These are phyloP conservation scores for Thymelicus lineola DNA, from an alignment of 2,888 invertebrate genomes.

Conservation along the genomic window DNA sequence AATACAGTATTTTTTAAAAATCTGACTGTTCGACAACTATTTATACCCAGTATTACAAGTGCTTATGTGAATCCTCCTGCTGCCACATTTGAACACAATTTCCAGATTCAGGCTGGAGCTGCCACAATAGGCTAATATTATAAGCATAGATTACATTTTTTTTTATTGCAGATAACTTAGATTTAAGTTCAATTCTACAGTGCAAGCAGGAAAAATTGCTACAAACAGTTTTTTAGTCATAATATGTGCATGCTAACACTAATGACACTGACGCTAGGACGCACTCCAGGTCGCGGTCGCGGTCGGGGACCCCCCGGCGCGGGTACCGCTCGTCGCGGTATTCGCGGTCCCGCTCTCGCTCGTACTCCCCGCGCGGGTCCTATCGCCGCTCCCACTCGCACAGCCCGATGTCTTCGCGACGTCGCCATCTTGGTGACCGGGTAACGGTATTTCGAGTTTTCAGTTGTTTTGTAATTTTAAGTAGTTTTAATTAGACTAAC, in stretches of 20 bases:
- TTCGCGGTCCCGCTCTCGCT: conserved; percentile 87
- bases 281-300: conserved; percentile 76
- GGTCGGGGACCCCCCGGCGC: conserved; percentile 85
- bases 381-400: conserved; percentile 88
- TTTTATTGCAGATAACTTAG: not conserved
- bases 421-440: conserved; percentile 91
- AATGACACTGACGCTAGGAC: conserved; percentile 33
- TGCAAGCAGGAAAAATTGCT: not conserved
- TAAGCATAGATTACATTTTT: not conserved
- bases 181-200: not conserved
- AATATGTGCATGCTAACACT: conserved; percentile 30
- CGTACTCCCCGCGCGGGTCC: conserved; percentile 86
- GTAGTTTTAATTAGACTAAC: conserved; percentile 5
- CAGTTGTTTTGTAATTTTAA: conserved; percentile 25
- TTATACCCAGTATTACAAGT: too few species aligned
- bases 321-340: conserved; percentile 82
- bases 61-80: too few species aligned
- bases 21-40: too few species aligned
- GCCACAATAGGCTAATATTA: too few species aligned
- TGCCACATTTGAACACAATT: too few species aligned
- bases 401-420: conserved; percentile 93
- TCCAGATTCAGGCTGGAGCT: too few species aligned
- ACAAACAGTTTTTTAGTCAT: not conserved
- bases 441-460: conserved; percentile 64
- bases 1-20: too few species aligned